Conservation (phyloP, 2,888 invertebrate genomes). For the Hypselothyrea guttata region DNA sequence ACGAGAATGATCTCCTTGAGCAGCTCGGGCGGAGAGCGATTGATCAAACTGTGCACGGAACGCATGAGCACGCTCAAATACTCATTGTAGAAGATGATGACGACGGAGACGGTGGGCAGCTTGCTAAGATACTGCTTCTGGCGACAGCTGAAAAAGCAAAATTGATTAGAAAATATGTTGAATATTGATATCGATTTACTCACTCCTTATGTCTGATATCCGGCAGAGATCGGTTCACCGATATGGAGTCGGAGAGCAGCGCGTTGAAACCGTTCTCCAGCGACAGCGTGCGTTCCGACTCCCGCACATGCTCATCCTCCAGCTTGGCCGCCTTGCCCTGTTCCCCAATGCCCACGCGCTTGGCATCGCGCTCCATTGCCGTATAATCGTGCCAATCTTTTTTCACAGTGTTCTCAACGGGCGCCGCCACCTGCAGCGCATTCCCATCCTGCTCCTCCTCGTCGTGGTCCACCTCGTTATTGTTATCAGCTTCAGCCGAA, state of each 20-base stretch:
- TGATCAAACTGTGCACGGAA: constrained; percentile 91
- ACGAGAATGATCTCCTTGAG: constrained; percentile 95
- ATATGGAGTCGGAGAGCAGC: constrained; percentile 94
- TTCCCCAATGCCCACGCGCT: constrained; percentile 88
- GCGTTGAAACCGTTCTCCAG: constrained; percentile 97
- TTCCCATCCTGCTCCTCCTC: constrained; percentile 1
- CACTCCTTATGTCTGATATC: constrained; percentile 88
- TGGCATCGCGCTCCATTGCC: constrained; percentile 85
- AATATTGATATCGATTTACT: constrained; percentile 48
- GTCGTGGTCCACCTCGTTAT: constrained; percentile 10
- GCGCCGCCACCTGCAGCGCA: constrained; percentile 45
- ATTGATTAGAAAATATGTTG: background rate
- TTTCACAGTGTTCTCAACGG: constrained; percentile 78
- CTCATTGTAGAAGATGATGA: constrained; percentile 97
- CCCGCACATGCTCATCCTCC: constrained; percentile 84
- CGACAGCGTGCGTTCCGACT: constrained; percentile 86
- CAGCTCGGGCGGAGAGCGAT: constrained; percentile 91
- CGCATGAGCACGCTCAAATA: constrained; percentile 93
- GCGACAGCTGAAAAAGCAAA: constrained; percentile 63
- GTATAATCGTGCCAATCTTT: constrained; percentile 92
- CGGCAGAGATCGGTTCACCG: constrained; percentile 91
- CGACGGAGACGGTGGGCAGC: constrained; percentile 90
- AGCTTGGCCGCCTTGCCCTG: constrained; percentile 88
- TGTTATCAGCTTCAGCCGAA: constrained; percentile 18
- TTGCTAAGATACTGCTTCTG: constrained; percentile 73